These are phyloP conservation scores for Hydrolagus affinis DNA, from an alignment of 2,113 vertebrate genomes.

Conservation along the genomic window DNA sequence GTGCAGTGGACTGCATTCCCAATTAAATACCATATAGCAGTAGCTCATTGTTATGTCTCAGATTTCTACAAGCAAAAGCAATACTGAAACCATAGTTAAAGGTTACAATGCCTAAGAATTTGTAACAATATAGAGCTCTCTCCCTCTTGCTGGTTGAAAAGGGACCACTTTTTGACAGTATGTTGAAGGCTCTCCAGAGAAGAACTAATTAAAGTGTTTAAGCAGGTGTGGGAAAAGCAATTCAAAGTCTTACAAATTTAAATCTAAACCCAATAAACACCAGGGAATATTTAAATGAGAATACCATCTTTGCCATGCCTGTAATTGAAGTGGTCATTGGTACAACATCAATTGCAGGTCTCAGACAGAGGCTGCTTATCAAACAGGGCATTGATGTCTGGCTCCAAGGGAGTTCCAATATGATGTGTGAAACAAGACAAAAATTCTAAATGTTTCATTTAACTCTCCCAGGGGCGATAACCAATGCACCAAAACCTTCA, in stretches of 20 bases:
- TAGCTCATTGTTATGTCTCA: not conserved
- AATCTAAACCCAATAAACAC: not conserved
- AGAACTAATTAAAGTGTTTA: not conserved
- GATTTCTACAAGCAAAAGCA: not conserved
- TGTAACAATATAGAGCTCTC: not conserved
- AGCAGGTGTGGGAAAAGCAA: not conserved
- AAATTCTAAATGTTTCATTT: conserved; percentile 7
- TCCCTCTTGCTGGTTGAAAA: not conserved
- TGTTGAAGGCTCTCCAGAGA: not conserved
- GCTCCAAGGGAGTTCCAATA: not conserved
- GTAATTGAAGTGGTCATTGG: not conserved
- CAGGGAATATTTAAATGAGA: not conserved
- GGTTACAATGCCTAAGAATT: not conserved
- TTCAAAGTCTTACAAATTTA: conserved; percentile 13
- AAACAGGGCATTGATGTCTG: not conserved
- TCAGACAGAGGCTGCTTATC: not conserved
- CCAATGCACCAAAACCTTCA: not conserved
- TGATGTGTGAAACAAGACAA: not conserved
- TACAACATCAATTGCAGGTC: not conserved
- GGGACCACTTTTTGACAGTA: not conserved
- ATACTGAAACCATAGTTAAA: not conserved
- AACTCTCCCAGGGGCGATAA: not conserved
- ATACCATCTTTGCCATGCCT: not conserved
- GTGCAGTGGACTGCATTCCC: not conserved
- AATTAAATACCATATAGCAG: not conserved